Evolutionary conservation across 2,888 invertebrate genomes (phyloP).

Genomic region (Sussaba pulchella): DNA sequence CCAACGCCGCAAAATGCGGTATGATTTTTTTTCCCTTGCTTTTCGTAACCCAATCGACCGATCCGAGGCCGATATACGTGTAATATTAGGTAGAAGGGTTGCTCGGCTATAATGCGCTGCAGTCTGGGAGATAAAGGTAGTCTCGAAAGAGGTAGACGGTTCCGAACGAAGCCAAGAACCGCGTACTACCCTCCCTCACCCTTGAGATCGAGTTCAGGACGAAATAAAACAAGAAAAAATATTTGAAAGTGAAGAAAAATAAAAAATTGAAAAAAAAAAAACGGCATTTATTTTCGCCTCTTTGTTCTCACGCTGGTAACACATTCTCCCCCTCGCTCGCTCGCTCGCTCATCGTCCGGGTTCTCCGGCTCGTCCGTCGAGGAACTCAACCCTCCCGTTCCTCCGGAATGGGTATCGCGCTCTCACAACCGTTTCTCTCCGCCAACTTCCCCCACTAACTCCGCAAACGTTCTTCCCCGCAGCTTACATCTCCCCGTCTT

Average conservation of each 20-base stretch:
- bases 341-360: slow-evolving; percentile 39
- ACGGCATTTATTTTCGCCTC: slow-evolving; percentile 78
- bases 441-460: slow-evolving; percentile 28
- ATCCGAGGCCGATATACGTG: not conserved
- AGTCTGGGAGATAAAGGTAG: slow-evolving; percentile 17
- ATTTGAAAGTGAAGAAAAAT: slow-evolving; percentile 10
- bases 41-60: not conserved
- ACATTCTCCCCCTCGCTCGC: slow-evolving; percentile 62
- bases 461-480: slow-evolving; percentile 2
- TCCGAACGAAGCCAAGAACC: slow-evolving; percentile 13
- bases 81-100: slow-evolving; percentile 21
- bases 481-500: slow-evolving; percentile 43
- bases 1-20: not conserved
- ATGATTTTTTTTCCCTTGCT: not conserved
- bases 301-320: slow-evolving; percentile 76
- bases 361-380: slow-evolving; percentile 35
- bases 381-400: slow-evolving; percentile 56
- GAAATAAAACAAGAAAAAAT: slow-evolving; percentile 43
- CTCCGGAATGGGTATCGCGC: slow-evolving; percentile 32
- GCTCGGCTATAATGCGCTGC: not conserved
- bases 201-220: slow-evolving; percentile 57
- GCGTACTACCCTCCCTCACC: slow-evolving; percentile 45
- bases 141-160: slow-evolving; percentile 2
- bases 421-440: slow-evolving; percentile 58
- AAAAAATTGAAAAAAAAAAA: slow-evolving; percentile 60